Evolutionary conservation across 2,797 vertebrate genomes (phyloP), one percentile per base, ranked within the genome.

Genomic region (Bufotes viridis): DNA sequence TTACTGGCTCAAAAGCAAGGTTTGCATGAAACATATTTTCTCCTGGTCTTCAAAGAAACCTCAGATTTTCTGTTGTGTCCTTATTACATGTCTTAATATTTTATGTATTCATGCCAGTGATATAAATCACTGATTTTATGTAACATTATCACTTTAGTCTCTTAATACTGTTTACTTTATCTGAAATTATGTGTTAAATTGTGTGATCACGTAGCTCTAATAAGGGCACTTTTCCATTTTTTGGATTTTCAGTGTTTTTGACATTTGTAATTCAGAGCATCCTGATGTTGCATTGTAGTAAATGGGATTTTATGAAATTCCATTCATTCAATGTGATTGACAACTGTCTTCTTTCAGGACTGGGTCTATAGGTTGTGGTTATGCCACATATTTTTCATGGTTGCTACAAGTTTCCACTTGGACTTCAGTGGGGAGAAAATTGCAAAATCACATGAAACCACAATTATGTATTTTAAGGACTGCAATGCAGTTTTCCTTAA

Each of bases 1-100:
- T 84, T 84, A 80, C 82, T 84, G 80, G 75, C 63, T 84, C n/a
- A 17, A 84, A 80, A 79, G n/a, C 58, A 72, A 61, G 53, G 61
- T 80, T 83, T 72, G 53, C 81, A 72, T 88, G 76, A 74, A 84
- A 80, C 63, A 63, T 51, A 70, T 84, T 80, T 79, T 82, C 20
- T 76, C 26, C 86, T 78, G 76, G 72, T 83, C 82, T 61, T 88
- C 65, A 84, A 84, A 80, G 53, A 61, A 84, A 79, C 4, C 18
- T 69, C 26, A 14, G 34, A 24, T 70, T 84, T 79, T 51, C 63
- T 24, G 42, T 26, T 78, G 18, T 84, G 2, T 74, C 18, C 42
- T 55, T 87, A 60, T 78, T 78, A 78, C 78, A 26, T 76, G 51
- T 29, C 26, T n/a, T 74, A 51, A 60, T 61, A 34, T 49, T 74